phyloP scores from a whole-genome alignment of 53 echinoderm and acorn worm genomes.

The Hippasteria phrygiana region DNA sequence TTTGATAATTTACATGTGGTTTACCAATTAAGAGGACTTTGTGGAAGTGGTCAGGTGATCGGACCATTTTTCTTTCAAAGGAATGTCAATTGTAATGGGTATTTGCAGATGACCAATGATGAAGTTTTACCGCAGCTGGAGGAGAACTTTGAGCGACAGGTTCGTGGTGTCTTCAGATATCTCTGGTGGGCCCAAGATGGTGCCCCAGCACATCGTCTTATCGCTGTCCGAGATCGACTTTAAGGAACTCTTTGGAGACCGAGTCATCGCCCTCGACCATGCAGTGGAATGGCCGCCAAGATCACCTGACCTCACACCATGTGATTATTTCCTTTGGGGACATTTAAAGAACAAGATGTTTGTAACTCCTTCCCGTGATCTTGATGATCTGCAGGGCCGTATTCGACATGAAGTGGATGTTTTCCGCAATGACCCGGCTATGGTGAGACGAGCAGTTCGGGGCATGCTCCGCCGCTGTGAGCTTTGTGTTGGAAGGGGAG shows the following conservation, averaged over 20 bases:
- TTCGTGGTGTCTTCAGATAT: no score
- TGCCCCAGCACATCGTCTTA: no score
- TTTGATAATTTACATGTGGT: no score
- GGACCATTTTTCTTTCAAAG: no score
- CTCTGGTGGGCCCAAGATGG: no score
- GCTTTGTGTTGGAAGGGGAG: slow-evolving; percentile 50
- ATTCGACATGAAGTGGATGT: slow-evolving; percentile 12
- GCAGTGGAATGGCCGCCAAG: slow-evolving; percentile 58
- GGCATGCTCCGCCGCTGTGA: slow-evolving; percentile 14
- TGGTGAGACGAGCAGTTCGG: slow-evolving; percentile 41
- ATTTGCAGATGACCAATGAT: no score
- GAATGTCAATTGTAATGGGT: no score
- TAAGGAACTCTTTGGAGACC: slow-evolving; percentile 56
- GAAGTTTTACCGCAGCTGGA: no score
- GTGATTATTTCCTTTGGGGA: slow-evolving; percentile 60
- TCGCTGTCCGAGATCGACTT: no score
- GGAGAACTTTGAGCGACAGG: no score
- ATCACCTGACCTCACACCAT: slow-evolving; percentile 64
- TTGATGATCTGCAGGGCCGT: background rate
- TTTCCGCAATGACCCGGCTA: slow-evolving; percentile 26
- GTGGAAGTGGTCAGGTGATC: no score
- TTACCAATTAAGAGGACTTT: no score
- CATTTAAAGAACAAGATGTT: slow-evolving; percentile 25
- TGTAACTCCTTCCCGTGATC: background rate
- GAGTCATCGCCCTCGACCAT: slow-evolving; percentile 46